phyloP scores from a whole-genome alignment of 2,797 vertebrate species.

The Mus spretus region DNA sequence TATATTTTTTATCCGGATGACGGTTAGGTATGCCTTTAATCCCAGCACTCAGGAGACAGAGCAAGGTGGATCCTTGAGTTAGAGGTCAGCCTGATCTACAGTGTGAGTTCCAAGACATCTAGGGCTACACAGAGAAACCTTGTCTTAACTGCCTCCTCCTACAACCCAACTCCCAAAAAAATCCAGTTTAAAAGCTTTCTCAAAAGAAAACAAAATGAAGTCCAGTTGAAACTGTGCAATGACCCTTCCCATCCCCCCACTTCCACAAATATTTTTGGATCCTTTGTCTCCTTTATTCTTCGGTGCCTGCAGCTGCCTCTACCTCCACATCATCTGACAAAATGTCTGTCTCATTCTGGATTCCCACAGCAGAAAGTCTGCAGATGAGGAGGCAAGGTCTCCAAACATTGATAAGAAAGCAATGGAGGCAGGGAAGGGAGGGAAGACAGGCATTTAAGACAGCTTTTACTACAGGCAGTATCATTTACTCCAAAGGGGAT shows the following conservation, averaged over 20 bases:
- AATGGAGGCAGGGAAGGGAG: background rate
- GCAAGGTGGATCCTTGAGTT: background rate
- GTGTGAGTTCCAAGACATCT: background rate
- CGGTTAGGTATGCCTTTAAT: too few relatives aligned
- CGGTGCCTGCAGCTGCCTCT: background rate
- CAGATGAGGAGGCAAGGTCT: background rate
- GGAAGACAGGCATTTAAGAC: background rate
- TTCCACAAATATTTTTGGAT: background rate
- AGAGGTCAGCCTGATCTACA: background rate
- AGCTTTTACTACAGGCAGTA: fast-evolving
- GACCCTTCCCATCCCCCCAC: background rate
- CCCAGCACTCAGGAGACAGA: background rate
- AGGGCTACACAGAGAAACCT: background rate
- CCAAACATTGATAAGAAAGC: background rate
- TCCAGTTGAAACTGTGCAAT: background rate
- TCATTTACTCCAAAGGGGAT: too few relatives aligned
- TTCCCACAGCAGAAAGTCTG: background rate
- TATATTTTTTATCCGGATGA: too few relatives aligned
- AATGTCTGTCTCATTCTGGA: background rate
- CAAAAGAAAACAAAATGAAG: background rate
- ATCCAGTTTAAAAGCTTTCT: background rate
- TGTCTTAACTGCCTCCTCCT: background rate
- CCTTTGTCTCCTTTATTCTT: background rate
- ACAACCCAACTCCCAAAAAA: background rate
- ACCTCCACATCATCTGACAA: background rate